Evolutionary conservation across 2,888 invertebrate genomes (phyloP).

Genomic region (Coronaproctus castanopsis): DNA sequence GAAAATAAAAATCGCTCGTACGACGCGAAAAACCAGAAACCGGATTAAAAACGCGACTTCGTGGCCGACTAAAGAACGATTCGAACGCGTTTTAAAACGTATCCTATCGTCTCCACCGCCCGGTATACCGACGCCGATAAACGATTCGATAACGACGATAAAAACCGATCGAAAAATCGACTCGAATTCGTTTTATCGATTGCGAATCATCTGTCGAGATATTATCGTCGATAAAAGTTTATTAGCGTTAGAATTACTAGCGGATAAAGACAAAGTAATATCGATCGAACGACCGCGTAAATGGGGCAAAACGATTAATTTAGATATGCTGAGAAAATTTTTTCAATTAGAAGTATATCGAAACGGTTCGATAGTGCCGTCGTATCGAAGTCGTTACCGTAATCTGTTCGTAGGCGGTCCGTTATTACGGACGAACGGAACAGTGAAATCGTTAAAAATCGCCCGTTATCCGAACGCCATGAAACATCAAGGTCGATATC

Average conservation of each 20-base stretch:
- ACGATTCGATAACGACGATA: no score
- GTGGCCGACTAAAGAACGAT: no score
- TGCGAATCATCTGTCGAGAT: no score
- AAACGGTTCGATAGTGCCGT: background rate
- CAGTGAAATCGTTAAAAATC: background rate
- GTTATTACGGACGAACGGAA: background rate
- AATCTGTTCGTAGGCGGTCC: background rate
- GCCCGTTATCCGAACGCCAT: background rate
- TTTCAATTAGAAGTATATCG: background rate
- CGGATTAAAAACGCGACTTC: no score
- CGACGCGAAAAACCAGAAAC: no score
- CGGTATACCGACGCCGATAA: no score
- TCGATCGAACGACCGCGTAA: background rate
- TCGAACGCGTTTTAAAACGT: no score
- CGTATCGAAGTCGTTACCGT: background rate
- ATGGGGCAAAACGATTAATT: background rate
- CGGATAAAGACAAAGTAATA: background rate
- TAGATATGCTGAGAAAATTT: background rate
- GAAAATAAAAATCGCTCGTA: no score
- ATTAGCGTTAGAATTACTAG: background rate
- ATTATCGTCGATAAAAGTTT: background rate
- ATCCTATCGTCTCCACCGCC: no score
- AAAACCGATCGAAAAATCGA: no score
- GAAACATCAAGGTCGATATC: background rate
- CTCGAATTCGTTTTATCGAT: no score